These are phyloP conservation scores for Dolichotis patagonum DNA, from an alignment of 2,113 vertebrate species.

Conservation along the genomic window DNA sequence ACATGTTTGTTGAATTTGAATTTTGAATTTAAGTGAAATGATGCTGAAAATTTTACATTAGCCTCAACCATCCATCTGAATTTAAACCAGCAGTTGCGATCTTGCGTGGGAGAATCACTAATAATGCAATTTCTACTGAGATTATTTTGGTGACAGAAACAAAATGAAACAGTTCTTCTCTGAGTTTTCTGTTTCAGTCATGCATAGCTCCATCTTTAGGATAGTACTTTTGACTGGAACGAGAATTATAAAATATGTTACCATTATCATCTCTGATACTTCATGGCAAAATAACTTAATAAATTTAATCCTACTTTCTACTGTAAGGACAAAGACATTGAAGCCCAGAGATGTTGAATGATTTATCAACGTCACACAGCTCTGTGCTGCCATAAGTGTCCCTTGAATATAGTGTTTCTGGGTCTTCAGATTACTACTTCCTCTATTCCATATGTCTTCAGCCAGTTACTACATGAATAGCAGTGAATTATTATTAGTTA, in stretches of 20 bases:
- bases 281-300: constrained; percentile 28
- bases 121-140: constrained; percentile 87
- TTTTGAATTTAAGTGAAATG: constrained; percentile 75
- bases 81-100: constrained; percentile 88
- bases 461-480: neutral
- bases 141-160: constrained; percentile 43
- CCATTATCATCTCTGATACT: constrained; percentile 13
- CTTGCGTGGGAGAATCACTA: constrained; percentile 91
- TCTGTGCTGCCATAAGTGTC: neutral
- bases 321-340: neutral
- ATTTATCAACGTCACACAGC: neutral
- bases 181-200: neutral
- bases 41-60: constrained; percentile 74
- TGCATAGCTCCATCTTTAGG: neutral
- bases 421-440: neutral
- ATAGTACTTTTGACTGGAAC: neutral
- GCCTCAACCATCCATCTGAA: constrained; percentile 89
- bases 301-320: neutral
- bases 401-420: neutral
- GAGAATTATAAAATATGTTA: neutral
- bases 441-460: rapidly evolving
- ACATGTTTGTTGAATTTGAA: constrained; percentile 63
- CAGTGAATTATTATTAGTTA: neutral
- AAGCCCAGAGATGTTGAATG: neutral
- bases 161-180: constrained; percentile 2